Base-by-base conservation (phyloP, 2,113 vertebrate species). In the Microtus pennsylvanicus region DNA sequence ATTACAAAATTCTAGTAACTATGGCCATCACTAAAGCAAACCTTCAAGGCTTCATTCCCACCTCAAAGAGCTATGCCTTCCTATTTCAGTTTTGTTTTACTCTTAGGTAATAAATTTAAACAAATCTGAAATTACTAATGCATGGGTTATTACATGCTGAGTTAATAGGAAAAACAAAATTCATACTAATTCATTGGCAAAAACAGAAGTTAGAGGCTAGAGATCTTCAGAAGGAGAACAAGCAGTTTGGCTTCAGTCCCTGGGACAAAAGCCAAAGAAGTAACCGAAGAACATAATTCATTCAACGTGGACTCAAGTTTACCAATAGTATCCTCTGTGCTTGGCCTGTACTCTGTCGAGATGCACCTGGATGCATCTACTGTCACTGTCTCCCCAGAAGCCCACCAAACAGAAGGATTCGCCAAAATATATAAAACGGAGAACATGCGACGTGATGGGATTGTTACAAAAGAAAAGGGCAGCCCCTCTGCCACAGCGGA, bases 191-290 rank as follows among this genome's bases (percentile, higher is more conserved):
- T 86, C n/a, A 55, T 5, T 75, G 33, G 42, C 38, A 76, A 92
- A 96, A 97, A n/a, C 26, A 76, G 26, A 93, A 78, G 42, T 61
- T 76, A 96, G 82, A 85, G 90, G 14, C 21, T 83, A 93, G 69
- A 67, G 72, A 91, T 38, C 42, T 58, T 82, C 52, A n/a, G 38
- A 81, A 38, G 65, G 35, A 14, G 63, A 93, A 70, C 13, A 75
- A 58, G 12, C 21, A 55, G 72, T 7, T 83, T 87, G 76, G 38
- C 38, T 81, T 52, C 75, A 76, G 69, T 72, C 24, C 38, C n/a
- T 67, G 63, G 10, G 11, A n/a, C 14, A 81, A 61, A 38, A n/a
- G 38, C 13, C 35, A 76, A 67, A 67, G 11, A 80, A 95, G 81
- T 42, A 88, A 77, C 10, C 13, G 52, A 88, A 47, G 35, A 69